phyloP scores from a whole-genome alignment of 2,888 invertebrate genomes.

The Bellardia bayeri region DNA sequence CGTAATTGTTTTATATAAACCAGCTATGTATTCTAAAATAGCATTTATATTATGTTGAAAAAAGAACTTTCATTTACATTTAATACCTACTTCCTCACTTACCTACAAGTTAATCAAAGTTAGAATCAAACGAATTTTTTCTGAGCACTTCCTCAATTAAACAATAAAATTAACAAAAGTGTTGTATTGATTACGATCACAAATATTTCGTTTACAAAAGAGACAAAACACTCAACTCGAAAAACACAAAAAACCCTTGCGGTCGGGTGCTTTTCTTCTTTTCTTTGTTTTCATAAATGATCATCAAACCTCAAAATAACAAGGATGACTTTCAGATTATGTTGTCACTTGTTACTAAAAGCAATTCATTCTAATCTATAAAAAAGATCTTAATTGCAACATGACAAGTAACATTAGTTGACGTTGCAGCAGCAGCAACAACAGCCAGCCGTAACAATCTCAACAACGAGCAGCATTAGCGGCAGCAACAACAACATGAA shows the following conservation, averaged over 20 bases:
- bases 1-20: no score
- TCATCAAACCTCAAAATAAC: slow-evolving; percentile 56
- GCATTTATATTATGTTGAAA: no score
- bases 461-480: slow-evolving; percentile 14
- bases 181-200: slow-evolving; percentile 64
- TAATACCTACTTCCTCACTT: slow-evolving; percentile 4
- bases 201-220: slow-evolving; percentile 28
- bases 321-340: slow-evolving; percentile 73
- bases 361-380: slow-evolving; percentile 69
- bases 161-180: slow-evolving; percentile 57
- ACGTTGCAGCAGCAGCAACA: slow-evolving; percentile 53
- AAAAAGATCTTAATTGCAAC: slow-evolving; percentile 80
- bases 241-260: slow-evolving; percentile 42
- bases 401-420: slow-evolving; percentile 81
- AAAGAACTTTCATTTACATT: not conserved
- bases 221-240: slow-evolving; percentile 43
- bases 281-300: slow-evolving; percentile 8
- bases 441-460: slow-evolving; percentile 38
- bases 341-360: slow-evolving; percentile 74
- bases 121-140: slow-evolving; percentile 28
- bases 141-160: slow-evolving; percentile 68
- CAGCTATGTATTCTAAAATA: no score
- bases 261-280: slow-evolving; percentile 37
- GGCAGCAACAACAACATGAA: slow-evolving; percentile 28
- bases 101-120: slow-evolving; percentile 4